phyloP scores from a whole-genome alignment of 2,797 vertebrate genomes.

The Alca torda region DNA sequence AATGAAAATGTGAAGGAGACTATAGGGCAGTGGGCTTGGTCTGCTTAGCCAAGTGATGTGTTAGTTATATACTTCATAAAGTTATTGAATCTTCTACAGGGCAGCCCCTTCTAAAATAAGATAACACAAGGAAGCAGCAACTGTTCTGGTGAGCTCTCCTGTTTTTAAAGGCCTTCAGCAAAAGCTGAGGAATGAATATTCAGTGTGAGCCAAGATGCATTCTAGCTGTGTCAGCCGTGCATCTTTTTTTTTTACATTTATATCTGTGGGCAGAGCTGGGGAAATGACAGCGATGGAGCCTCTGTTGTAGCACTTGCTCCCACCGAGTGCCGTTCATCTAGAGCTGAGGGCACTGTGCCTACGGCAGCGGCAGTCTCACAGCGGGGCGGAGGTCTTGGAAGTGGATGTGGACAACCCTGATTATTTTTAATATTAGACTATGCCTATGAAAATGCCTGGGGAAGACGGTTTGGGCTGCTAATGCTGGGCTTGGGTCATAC shows the following conservation, averaged over 20 bases:
- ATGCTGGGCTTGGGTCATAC: not conserved
- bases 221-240: not conserved
- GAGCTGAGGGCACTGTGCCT: not conserved
- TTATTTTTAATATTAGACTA: not conserved
- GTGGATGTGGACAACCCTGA: not conserved
- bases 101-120: not conserved
- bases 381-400: not conserved
- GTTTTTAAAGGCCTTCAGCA: not conserved
- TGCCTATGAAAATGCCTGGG: not conserved
- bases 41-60: slow-evolving; percentile 30
- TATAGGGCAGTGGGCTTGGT: slow-evolving; percentile 5
- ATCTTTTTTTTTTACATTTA: not conserved
- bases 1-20: slow-evolving; percentile 42
- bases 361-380: not conserved
- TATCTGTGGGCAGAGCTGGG: not conserved
- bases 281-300: not conserved
- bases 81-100: not conserved
- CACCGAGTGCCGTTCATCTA: not conserved
- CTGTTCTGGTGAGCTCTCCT: not conserved
- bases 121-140: not conserved
- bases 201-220: not conserved
- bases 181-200: slow-evolving; percentile 19
- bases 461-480: not conserved
- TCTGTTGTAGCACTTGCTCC: not conserved
- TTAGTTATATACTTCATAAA: slow-evolving; percentile 9